Evolutionary conservation across 2,888 invertebrate species (phyloP).

Genomic region (Nasonia oneida): DNA sequence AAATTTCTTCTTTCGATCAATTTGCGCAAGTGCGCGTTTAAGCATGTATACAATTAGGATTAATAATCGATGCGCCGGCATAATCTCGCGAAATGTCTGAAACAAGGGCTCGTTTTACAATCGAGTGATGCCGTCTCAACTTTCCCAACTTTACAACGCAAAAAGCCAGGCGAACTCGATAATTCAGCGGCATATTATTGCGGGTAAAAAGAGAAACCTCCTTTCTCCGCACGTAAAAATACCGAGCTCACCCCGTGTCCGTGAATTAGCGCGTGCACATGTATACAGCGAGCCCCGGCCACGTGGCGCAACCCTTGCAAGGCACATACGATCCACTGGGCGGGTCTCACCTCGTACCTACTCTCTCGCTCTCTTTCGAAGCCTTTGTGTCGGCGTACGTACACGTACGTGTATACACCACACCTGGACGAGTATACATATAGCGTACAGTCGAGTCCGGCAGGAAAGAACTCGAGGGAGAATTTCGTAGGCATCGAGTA

Average conservation of each 20-base stretch:
- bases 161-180: no score
- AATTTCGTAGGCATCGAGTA: conserved; percentile 27
- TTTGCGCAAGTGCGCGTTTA: background rate
- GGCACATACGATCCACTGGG: conserved; percentile 75
- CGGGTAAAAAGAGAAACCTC: background rate
- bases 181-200: no score
- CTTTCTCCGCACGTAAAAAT: conserved; percentile 25
- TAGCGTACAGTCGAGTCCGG: background rate
- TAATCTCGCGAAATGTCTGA: no score
- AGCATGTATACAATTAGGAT: no score
- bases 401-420: background rate
- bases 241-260: conserved; percentile 17
- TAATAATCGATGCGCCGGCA: no score
- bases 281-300: conserved; percentile 29
- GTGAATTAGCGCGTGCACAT: conserved; percentile 26
- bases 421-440: conserved; percentile 32
- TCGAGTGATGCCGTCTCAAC: background rate
- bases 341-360: conserved; percentile 67
- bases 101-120: background rate
- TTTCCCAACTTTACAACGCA: no score
- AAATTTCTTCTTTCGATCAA: no score
- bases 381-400: conserved; percentile 35
- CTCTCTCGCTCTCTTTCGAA: background rate
- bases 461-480: conserved; percentile 14
- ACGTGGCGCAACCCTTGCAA: conserved; percentile 74